A percentile compares a stretch with the other conserved stretches of the same genome.
Conservation (phyloP, 2,797 vertebrate species). For the Crocidura indochinensis region DNA sequence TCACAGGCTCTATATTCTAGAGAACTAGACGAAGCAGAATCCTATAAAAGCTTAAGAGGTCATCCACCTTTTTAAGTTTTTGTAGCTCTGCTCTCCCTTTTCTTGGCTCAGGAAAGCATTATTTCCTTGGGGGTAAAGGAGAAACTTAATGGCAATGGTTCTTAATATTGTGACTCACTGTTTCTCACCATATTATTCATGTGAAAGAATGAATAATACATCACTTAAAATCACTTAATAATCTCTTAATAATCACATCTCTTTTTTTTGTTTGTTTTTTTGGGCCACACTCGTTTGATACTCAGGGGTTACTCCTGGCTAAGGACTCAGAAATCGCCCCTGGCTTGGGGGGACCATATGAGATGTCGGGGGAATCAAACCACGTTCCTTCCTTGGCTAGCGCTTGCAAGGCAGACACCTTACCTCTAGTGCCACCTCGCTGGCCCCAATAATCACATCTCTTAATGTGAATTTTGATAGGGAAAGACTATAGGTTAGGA, state of each 20-base stretch:
- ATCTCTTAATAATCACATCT: too few relatives aligned
- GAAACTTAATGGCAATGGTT: neutral
- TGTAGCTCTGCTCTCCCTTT: slow-evolving; percentile 1
- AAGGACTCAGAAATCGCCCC: too few relatives aligned
- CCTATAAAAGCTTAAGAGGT: slow-evolving; percentile 3
- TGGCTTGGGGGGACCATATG: too few relatives aligned
- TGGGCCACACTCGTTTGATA: too few relatives aligned
- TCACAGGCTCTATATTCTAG: neutral
- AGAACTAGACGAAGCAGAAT: slow-evolving; percentile 5
- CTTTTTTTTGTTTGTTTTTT: too few relatives aligned
- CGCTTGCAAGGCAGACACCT: too few relatives aligned
- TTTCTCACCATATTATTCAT: slow-evolving; percentile 29
- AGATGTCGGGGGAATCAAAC: too few relatives aligned
- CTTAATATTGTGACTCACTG: neutral
- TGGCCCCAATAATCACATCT: too few relatives aligned
- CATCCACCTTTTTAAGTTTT: slow-evolving; percentile 30
- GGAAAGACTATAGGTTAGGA: slow-evolving; percentile 11
- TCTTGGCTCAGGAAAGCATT: slow-evolving; percentile 16
- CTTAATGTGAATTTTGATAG: neutral
- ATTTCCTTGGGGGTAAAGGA: slow-evolving; percentile 10
- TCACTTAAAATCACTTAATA: too few relatives aligned
- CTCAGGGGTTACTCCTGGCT: too few relatives aligned
- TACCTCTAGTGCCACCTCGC: too few relatives aligned
- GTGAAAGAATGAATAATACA: slow-evolving; percentile 5
- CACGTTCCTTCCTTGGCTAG: too few relatives aligned